These are phyloP conservation scores for Cartodere bifasciata DNA, from an alignment of 2,888 invertebrate species.

Conservation along the genomic window DNA sequence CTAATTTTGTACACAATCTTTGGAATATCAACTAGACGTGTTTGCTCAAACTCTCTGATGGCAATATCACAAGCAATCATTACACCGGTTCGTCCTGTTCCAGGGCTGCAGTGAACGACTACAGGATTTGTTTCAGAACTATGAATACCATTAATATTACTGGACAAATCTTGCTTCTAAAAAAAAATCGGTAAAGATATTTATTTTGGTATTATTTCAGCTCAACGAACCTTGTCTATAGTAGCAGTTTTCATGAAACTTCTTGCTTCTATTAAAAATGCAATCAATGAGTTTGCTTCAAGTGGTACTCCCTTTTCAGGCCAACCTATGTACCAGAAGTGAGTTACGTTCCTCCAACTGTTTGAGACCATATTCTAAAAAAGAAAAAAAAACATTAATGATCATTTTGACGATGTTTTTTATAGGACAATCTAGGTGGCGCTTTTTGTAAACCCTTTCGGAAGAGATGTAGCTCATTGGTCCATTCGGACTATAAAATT, in stretches of 20 bases:
- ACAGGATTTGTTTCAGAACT: constrained; percentile 50
- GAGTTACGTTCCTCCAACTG: constrained; percentile 76
- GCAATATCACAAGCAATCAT: constrained; percentile 76
- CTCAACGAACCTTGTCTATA: constrained; percentile 22
- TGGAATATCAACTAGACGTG: constrained; percentile 72
- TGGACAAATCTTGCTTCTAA: constrained; percentile 22
- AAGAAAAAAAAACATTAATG: constrained; percentile 9
- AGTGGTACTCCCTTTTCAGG: constrained; percentile 77
- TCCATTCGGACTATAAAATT: too few species aligned
- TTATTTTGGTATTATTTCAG: constrained; percentile 7
- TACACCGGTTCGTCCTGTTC: constrained; percentile 82
- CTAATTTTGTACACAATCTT: constrained; percentile 73
- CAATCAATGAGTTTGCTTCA: constrained; percentile 72
- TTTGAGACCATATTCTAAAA: constrained; percentile 62
- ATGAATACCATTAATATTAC: constrained; percentile 19
- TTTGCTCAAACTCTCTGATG: constrained; percentile 74
- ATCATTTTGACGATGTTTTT: too few species aligned
- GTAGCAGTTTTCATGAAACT: constrained; percentile 35
- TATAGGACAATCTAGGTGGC: too few species aligned
- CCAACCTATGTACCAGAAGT: constrained; percentile 89
- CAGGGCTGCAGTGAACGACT: constrained; percentile 76
- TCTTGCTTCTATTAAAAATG: constrained; percentile 77
- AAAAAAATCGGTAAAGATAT: constrained; percentile 10
- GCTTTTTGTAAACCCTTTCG: too few species aligned
- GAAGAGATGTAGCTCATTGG: too few species aligned